Evolutionary conservation across 2,797 vertebrate species (phyloP), one percentile per base, ranked within the genome.

Genomic region (Sandelia bainsii): DNA sequence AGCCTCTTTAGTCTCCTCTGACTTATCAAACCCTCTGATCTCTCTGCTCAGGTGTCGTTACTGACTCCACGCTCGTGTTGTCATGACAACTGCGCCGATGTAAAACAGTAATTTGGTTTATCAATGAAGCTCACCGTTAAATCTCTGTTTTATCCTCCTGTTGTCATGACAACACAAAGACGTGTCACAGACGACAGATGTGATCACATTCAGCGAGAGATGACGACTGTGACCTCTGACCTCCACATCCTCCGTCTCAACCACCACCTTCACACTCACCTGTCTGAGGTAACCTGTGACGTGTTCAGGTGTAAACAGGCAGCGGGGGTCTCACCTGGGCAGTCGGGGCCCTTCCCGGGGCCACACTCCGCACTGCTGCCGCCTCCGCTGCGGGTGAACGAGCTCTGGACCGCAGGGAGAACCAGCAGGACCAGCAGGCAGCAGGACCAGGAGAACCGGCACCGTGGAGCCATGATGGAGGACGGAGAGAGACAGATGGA

Each of bases 291-390:
- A 19, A 27, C 1, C 61, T 11, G 72, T 39, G 48, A 46, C 9
- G 39, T 0, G 58, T 27, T 20, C 69, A 44, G 62, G 71, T 81
- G 50, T 49, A 25, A n/a, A 45, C 32, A 12, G 32, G 49, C 17
- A 1, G 42, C 6, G 57, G 11, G 67, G 0, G 42, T 45, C 87
- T 90, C 82, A 92, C 91, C 91, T 78, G 85, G 71, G 19, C 91
- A 92, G 66, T 90, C 88, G 44, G 70, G 27, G 84, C 62, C 58
- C 71, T 82, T 91, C 57, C 91, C 90, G 20, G 87, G 87, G 22
- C 81, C 87, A n/a, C 91, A 91, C 64, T 90, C 90, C n/a, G 39
- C 23, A 3, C 73, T 22, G 46, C 72, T 22, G 77, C 57, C 17
- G 69, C 75, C 63, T 25, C 83, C 79, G 39, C 85, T 22, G 69